Percentiles rank a stretch among this genome's conserved stretches.
Conservation (phyloP, 1,140 invertebrate genomes). For the Amphibalanus amphitrite region DNA sequence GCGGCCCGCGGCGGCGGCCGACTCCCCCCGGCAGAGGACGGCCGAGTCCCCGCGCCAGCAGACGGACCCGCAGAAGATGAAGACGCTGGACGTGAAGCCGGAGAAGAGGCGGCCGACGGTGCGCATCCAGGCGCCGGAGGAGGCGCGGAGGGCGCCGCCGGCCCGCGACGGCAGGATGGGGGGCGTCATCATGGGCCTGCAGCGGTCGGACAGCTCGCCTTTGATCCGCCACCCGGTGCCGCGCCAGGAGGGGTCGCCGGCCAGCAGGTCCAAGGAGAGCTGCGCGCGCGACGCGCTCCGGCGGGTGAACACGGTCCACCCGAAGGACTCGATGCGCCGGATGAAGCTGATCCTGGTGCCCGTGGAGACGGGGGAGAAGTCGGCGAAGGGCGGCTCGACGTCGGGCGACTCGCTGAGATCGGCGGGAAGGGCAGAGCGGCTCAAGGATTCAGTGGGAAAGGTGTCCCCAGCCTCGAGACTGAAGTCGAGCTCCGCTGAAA, state of each 20-base stretch:
- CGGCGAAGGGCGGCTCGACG: background rate
- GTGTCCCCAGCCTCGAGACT: background rate
- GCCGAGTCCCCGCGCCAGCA: background rate
- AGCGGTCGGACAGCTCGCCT: background rate
- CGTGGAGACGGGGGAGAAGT: background rate
- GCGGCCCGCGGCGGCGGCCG: too few relatives aligned
- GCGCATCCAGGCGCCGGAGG: background rate
- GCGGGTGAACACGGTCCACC: background rate
- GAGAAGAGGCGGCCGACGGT: background rate
- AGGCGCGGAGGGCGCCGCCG: too few relatives aligned
- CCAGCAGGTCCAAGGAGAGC: too few relatives aligned
- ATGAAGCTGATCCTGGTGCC: background rate
- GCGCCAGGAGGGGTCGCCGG: background rate
- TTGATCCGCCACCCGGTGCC: background rate
- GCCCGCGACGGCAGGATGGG: too few relatives aligned
- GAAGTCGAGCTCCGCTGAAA: too few relatives aligned
- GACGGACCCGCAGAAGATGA: background rate
- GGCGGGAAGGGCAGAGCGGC: too few relatives aligned
- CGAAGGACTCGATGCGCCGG: constrained; percentile 25
- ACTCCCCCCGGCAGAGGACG: too few relatives aligned
- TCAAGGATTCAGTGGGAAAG: background rate
- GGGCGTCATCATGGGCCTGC: background rate
- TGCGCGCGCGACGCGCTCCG: background rate
- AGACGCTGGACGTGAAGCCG: background rate
- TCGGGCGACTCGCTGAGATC: background rate